Base-by-base conservation (phyloP, 2,888 invertebrate genomes). In the Cremastobaeus sp. region DNA sequence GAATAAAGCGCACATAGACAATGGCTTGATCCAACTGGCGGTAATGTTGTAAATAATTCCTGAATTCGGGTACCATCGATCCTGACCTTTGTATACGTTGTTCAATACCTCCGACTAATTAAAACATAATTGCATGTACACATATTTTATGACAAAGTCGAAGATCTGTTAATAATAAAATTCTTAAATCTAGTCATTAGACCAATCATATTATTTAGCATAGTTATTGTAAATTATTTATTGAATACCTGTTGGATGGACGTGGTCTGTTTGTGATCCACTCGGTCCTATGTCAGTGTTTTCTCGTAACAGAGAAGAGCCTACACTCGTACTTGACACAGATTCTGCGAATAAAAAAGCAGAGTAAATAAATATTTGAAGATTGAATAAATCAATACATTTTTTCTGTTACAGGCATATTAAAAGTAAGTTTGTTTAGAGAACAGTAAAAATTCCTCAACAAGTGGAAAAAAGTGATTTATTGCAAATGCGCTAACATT, bases 1-100 rank as follows among this genome's bases (percentile, higher is more conserved):
- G 76, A 76, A 82, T 83, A 83, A 84, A 81, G 82, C 59, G 21
- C 69, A 78, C 79, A 83, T 86, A 86, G 86, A 86, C 86, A 86
- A 86, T 86, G 85, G 86, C 85, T 85, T 81, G 83, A 84, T 86
- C 86, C 86, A 86, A 86, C 85, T 83, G 84, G 30, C 85, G 86
- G 86, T 86, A 80, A 47, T 39, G 25, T 54, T 50, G 47, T 47
- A 52, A 54, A 60, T 37, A 54, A 73, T 54, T 62, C 60, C 37
- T 73, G 50, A 62, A 28, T 47, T 65, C 32, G 30, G 59, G 68
- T 32, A 39, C 35, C 41, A 62, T 25, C 15, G 14, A 45, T 62
- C 55, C 60, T 70, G 62, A 48, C 62, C 62, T 70, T 37, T 30
- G 28, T 39, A 5, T 5, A 45, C 35, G 41, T 34, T n/a, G 54